These are phyloP conservation scores for Muschampia staudingeri DNA, from an alignment of 2,888 invertebrate species.

Conservation along the genomic window DNA sequence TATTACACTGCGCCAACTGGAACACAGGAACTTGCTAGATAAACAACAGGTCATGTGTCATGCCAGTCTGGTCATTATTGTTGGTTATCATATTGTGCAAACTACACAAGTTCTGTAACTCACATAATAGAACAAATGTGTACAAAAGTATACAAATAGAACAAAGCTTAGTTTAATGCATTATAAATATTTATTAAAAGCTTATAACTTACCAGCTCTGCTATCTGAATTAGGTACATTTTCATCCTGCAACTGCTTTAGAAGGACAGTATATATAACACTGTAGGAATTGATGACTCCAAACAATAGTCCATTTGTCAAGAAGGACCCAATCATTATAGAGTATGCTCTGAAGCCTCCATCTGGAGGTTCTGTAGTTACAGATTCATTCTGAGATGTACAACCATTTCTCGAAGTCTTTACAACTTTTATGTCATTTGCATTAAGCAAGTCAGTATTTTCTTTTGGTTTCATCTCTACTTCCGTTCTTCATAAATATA, in stretches of 20 bases:
- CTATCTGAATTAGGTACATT: conserved; percentile 94
- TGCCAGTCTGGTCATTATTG: no score
- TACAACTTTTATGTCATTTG: conserved; percentile 69
- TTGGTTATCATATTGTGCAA: no score
- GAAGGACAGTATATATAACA: conserved; percentile 94
- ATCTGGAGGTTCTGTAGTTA: conserved; percentile 91
- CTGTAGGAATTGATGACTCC: conserved; percentile 98
- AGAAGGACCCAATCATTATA: conserved; percentile 96
- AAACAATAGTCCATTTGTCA: conserved; percentile 97
- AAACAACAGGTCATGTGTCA: no score
- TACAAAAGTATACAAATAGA: no score
- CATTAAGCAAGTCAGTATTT: conserved; percentile 79
- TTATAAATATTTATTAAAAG: no score
- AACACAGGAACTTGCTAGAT: no score
- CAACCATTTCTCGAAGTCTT: conserved; percentile 75
- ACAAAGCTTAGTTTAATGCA: no score
- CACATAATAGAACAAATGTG: no score
- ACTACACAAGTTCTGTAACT: no score
- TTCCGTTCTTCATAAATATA: conserved; percentile 4
- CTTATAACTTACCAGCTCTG: conserved; percentile 94
- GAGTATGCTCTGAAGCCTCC: conserved; percentile 96
- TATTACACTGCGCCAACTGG: no score
- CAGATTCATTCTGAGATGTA: conserved; percentile 66
- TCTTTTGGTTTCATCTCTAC: conserved; percentile 73
- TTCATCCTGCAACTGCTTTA: conserved; percentile 91